Conservation (phyloP, 2,797 vertebrate genomes). For the Synanceia verrucosa region DNA sequence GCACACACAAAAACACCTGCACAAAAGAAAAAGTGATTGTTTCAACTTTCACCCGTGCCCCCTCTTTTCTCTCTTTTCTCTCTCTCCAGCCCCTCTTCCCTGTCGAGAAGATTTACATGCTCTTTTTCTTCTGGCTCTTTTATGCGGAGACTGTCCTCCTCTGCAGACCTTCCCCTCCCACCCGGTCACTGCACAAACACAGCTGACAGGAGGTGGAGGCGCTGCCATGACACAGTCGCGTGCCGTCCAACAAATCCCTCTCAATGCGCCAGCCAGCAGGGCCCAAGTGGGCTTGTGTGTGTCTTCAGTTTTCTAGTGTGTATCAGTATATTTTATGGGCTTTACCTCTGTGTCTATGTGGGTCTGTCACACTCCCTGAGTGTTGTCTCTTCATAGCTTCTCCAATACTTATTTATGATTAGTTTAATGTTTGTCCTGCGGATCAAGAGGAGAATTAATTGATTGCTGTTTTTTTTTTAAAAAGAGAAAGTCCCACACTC, state of each 20-base stretch:
- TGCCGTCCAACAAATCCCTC: constrained; percentile 84
- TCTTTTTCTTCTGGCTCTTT: constrained; percentile 49
- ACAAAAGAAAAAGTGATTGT: constrained; percentile 82
- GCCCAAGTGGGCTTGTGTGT: constrained; percentile 51
- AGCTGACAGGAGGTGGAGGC: constrained; percentile 89
- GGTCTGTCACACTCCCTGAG: neutral
- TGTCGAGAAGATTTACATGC: constrained; percentile 77
- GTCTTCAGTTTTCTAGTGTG: constrained; percentile 36
- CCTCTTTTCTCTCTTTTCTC: constrained; percentile 33
- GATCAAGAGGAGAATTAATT: constrained; percentile 39
- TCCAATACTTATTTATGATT: constrained; percentile 24
- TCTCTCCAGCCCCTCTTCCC: constrained; percentile 42
- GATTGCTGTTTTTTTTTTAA: constrained; percentile 39
- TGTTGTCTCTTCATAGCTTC: constrained; percentile 2
- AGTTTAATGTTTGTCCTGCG: constrained; percentile 24
- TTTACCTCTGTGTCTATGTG: constrained; percentile 13
- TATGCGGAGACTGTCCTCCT: constrained; percentile 59
- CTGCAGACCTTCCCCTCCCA: constrained; percentile 35
- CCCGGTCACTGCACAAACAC: constrained; percentile 91
- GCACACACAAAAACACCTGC: constrained; percentile 80
- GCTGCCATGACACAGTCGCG: constrained; percentile 84
- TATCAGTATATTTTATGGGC: constrained; percentile 6
- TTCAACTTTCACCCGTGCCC: constrained; percentile 66
- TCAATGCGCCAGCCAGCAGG: constrained; percentile 63
- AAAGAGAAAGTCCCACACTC: constrained; percentile 12